A percentile compares a stretch with the other conserved stretches of the same genome.
Conservation (phyloP, 2,113 vertebrate genomes). For the Mixornis gularis region DNA sequence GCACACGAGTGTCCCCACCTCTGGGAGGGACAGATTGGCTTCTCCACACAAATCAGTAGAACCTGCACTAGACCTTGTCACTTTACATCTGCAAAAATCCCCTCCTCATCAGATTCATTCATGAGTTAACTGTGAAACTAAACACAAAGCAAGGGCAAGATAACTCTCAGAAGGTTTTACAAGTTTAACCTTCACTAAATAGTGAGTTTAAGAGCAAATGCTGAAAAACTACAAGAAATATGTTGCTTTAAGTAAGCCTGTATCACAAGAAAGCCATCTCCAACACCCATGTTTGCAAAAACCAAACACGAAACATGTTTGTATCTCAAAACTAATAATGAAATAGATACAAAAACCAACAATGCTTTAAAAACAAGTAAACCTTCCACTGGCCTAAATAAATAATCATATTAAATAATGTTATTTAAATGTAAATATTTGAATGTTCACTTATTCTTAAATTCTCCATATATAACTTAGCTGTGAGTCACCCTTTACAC, state of each 20-base stretch:
- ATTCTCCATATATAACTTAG: background rate
- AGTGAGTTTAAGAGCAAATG: background rate
- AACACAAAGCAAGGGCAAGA: background rate
- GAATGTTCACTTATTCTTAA: background rate
- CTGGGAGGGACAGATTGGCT: background rate
- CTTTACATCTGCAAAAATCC: background rate
- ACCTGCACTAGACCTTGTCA: no score
- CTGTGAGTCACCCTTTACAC: background rate
- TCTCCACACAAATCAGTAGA: background rate
- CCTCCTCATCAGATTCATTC: background rate
- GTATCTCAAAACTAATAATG: background rate
- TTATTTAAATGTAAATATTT: background rate
- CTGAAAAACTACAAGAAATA: background rate
- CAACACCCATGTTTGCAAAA: background rate
- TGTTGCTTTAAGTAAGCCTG: background rate
- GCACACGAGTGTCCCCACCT: background rate
- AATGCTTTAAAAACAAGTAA: background rate
- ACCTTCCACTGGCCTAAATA: background rate
- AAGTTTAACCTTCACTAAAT: background rate
- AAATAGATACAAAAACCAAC: background rate
- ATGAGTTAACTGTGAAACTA: background rate
- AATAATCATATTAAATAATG: background rate
- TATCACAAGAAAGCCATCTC: background rate
- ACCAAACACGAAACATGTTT: background rate
- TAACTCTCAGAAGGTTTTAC: background rate